Conservation (phyloP, 1,140 invertebrate species). For the Aplysia californica region DNA sequence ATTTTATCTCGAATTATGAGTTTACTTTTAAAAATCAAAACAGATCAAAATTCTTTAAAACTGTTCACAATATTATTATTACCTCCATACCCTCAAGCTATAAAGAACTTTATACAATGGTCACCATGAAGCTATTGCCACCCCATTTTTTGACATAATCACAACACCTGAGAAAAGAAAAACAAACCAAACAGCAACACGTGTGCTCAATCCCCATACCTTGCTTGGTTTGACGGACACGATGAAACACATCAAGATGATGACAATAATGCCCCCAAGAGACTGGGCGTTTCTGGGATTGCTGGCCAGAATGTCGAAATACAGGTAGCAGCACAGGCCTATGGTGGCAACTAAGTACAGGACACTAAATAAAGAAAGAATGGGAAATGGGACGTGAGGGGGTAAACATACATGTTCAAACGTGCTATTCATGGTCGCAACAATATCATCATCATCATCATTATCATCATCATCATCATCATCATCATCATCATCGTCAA, state of each 20-base stretch:
- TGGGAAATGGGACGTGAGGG: too few species aligned
- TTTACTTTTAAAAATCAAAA: too few species aligned
- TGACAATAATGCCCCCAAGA: background rate
- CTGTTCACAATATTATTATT: background rate
- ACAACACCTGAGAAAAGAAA: background rate
- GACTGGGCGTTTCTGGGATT: background rate
- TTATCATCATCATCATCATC: too few species aligned
- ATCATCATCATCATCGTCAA: too few species aligned
- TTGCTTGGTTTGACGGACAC: background rate
- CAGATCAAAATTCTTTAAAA: background rate
- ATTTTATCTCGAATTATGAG: too few species aligned
- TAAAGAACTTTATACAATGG: background rate
- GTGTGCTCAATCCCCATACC: background rate
- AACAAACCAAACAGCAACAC: background rate
- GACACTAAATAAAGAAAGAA: background rate
- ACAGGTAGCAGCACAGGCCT: background rate
- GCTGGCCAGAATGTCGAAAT: background rate
- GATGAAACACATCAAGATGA: background rate
- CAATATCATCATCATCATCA: too few species aligned
- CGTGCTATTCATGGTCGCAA: too few species aligned
- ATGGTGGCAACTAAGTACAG: background rate
- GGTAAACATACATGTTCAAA: too few species aligned
- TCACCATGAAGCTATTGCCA: background rate
- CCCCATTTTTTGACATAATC: background rate
- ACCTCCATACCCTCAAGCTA: background rate